Evolutionary conservation across 2,113 vertebrate species (phyloP), one percentile per base, ranked within the genome.

Genomic region (Collichthys lucidus): DNA sequence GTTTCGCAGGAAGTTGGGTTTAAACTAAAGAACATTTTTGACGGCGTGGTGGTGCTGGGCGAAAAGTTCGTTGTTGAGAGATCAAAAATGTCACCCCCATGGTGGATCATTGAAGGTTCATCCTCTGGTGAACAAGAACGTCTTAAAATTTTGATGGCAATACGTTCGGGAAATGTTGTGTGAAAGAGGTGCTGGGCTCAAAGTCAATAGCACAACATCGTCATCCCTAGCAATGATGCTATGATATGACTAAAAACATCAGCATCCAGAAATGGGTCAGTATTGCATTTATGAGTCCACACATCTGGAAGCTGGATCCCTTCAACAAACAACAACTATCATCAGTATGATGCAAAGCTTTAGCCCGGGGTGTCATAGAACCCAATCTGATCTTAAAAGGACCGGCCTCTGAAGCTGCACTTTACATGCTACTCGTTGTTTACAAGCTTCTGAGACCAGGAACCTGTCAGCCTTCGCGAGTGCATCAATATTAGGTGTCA

Each of bases 311-410:
- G 61, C 44, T 42, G 59, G 42, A n/a, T 56, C 31, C 29, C 24
- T 68, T 22, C 29, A 29, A 74, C 63, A 66, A 63, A 84, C 14
- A 22, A 66, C 44, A 53, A 26, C 31, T 10, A 66, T 75, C 65
- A 71, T n/a, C 24, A 60, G 50, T 16, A 57, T 47, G 52, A 10
- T 44, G 14, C 46, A 74, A 49, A 63, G 49, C 46, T 63, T 63
- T 26, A 49, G 20, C 11, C 44, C 12, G 1, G 35, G 35, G 8
- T 40, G 35, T 40, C 35, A 40, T 40, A 40, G 1, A 40, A 40
- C 35, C 35, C 35, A 40, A 8, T 40, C 35, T 40, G 35, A 40
- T 40, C 35, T 40, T 8, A 40, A 40, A 40, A 9, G 35, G 35
- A 2, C 35, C 35, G 6, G 31, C 31, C 31, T 35, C 31, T 40